A percentile compares a stretch with the other conserved stretches of the same genome.
phyloP scores from a whole-genome alignment of 2,797 vertebrate genomes.

The Sebastes vulpes region DNA sequence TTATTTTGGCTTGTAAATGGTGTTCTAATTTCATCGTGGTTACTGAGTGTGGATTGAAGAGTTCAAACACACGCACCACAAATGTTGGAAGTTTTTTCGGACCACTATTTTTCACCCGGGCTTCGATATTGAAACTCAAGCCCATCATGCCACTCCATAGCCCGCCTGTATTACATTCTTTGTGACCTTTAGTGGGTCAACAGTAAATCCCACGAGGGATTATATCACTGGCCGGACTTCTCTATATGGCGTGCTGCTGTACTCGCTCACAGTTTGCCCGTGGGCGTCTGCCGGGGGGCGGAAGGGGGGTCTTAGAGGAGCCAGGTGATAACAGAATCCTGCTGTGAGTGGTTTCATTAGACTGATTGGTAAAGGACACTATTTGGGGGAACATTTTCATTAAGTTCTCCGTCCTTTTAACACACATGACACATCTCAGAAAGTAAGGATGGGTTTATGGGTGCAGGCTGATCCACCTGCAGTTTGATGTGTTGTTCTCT shows the following conservation, averaged over 20 bases:
- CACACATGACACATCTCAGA: too few species aligned
- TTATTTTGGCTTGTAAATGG: not conserved
- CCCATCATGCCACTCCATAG: conserved; percentile 20
- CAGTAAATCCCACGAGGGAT: conserved; percentile 36
- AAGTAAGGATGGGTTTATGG: too few species aligned
- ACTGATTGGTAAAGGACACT: not conserved
- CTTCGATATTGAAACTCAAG: conserved; percentile 38
- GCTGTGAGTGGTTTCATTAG: not conserved
- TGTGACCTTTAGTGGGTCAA: conserved; percentile 57
- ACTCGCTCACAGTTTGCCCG: conserved; percentile 19
- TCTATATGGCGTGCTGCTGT: conserved; percentile 29
- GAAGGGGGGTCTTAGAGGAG: not conserved
- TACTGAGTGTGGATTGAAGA: not conserved
- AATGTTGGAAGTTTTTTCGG: conserved; percentile 23
- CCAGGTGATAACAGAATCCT: not conserved
- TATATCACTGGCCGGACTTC: conserved; percentile 24
- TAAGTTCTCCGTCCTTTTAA: too few species aligned
- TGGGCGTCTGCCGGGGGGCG: conserved; percentile 22
- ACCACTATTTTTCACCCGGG: conserved; percentile 17
- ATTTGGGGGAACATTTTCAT: too few species aligned
- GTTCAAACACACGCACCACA: not conserved
- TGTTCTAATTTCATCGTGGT: not conserved
- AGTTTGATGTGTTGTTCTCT: not conserved
- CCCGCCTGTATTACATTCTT: conserved; percentile 24
- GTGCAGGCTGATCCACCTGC: too few species aligned